These are phyloP conservation scores for Heliornis fulica DNA, from an alignment of 2,113 vertebrate genomes.

Conservation along the genomic window DNA sequence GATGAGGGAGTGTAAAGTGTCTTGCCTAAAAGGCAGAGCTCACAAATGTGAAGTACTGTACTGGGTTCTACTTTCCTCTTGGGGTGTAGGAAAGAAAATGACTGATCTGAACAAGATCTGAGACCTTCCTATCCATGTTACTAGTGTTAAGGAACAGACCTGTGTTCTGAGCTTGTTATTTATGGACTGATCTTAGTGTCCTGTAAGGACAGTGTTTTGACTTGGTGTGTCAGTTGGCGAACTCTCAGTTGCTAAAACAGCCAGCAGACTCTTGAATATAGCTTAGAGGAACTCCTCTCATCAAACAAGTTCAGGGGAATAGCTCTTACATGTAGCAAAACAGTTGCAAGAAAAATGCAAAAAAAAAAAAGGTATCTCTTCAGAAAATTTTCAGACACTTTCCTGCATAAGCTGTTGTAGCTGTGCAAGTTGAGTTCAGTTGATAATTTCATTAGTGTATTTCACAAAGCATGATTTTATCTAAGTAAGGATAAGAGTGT, in stretches of 20 bases:
- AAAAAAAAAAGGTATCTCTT: background rate
- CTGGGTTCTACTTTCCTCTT: background rate
- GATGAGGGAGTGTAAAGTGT: background rate
- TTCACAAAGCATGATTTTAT: background rate
- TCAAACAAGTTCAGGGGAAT: background rate
- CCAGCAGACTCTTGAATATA: background rate
- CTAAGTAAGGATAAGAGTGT: background rate
- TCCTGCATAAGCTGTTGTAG: background rate
- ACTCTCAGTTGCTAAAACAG: background rate
- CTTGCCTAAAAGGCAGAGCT: background rate
- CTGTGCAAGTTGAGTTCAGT: background rate
- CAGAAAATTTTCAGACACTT: background rate
- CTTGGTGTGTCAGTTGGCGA: accelerated
- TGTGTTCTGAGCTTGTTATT: background rate
- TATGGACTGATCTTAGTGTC: background rate
- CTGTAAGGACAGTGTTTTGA: background rate
- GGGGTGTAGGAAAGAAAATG: background rate
- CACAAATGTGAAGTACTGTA: background rate
- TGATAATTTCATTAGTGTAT: background rate
- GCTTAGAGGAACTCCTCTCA: background rate
- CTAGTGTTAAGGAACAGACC: background rate
- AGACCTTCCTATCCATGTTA: background rate
- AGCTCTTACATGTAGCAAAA: background rate
- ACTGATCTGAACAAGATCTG: background rate
- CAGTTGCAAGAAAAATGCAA: background rate